Evolutionary conservation across 2,888 invertebrate species (phyloP), one percentile per base, ranked within the genome.

Genomic region (Plebejus anna): DNA sequence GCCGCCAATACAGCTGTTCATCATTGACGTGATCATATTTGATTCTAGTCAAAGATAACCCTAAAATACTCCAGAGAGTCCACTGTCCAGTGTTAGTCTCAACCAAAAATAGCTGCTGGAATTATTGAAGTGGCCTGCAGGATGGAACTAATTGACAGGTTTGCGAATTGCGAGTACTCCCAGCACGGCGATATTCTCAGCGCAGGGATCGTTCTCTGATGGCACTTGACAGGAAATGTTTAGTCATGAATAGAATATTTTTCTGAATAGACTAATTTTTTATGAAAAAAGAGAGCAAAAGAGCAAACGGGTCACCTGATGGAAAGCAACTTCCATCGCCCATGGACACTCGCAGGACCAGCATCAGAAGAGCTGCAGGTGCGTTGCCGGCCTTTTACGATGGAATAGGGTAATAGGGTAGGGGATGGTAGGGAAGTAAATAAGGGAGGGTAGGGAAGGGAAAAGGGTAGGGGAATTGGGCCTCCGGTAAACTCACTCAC

Each of bases 31-130:
- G 32, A 36, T 66, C 66, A 66, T 66, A 66, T 66, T 66, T 11
- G 61, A 61, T 11, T 61, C 66, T 2, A 66, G 66, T 66, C 66
- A 22, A 66, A 66, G 66, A 66, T 16, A 66, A 16, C 32, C 13
- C 66, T 66, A 32, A 66, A 66, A 66, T 66, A 66, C 66, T 16
- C 66, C 32, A 32, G 66, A 66, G 66, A 66, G 66, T 66, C 13
- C 16, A 32, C 13, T 32, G 66, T 66, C 66, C 66, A 32, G 32
- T 66, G 66, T 16, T 66, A 66, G 66, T 66, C 32, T 66, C 66
- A 32, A 66, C 66, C 66, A 66, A 66, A 32, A 66, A 66, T 66
- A 66, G 66, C 66, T 66, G 66, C 66, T 66, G 36, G 32, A 66
- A 66, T 66, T 66, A 66, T 66, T 66, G 66, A 66, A 66, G 32